Base-by-base conservation (phyloP, 1,140 invertebrate species). In the Heterodera carotae region DNA sequence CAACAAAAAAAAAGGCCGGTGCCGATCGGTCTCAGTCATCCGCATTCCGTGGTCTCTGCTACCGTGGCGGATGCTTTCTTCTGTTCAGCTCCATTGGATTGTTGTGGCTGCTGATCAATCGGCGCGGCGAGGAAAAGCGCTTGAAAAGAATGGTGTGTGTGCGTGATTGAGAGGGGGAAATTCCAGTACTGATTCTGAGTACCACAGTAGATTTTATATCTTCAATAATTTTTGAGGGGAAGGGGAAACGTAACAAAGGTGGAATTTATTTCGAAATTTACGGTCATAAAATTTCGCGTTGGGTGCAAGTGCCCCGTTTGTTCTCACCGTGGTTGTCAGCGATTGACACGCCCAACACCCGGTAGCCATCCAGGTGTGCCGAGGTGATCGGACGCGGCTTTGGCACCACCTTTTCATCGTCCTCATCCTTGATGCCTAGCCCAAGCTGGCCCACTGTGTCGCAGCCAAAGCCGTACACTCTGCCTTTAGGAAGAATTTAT, bases 381-480 rank as follows among this genome's bases (percentile, higher is more conserved):
- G 85, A 86, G 22, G 31, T 68, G 66, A 86, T 83, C 69, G 80
- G 64, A 39, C 71, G 68, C 12, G 85, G 85, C 27, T 67, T 76
- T 1, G 77, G n/a, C 18, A 87, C 86, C 10, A 86, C 75, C 33
- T 83, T 80, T n/a, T 82, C 81, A 31, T 85, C 84, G 22, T 86
- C 86, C 48, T 56, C 48, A 36, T 86, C 85, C 36, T 77, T 81
- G 56, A 86, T 75, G 22, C 86, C 86, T 5, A 86, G 75, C 56
- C 86, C 86, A 12, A 86, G 76, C 31, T 87, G 86, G n/a, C 85
- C 85, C 43, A 76, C 82, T 27, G 81, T 82, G 39, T 87, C 85
- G 67, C 66, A 86, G n/a, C 86, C 86, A 56, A 83, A 86, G 15
- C 79, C 76, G 66, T 72, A 87, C 36, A 81, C 85, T 39, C 78